Evolutionary conservation across 2,888 invertebrate species (phyloP).

Genomic region (Patella pellucida): DNA sequence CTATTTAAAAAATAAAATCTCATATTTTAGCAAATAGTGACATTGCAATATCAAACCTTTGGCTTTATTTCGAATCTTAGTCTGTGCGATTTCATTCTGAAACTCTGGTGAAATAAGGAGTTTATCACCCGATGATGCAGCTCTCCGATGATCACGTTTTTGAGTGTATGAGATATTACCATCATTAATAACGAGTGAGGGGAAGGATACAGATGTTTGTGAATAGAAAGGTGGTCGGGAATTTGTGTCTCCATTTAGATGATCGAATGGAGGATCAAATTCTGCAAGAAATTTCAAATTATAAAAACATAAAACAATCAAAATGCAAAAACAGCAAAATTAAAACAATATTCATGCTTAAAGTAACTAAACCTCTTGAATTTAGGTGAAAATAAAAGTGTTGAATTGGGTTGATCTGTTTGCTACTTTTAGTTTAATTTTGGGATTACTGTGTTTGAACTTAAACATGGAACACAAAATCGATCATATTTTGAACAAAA

Average conservation of each 20-base stretch:
- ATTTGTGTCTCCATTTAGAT: slow-evolving; percentile 4
- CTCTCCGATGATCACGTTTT: slow-evolving; percentile 55
- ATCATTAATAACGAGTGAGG: slow-evolving; percentile 47
- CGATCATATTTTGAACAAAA: no score
- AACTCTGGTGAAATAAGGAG: slow-evolving; percentile 62
- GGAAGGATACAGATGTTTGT: slow-evolving; percentile 45
- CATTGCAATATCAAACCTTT: neutral
- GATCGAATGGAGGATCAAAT: slow-evolving; percentile 8
- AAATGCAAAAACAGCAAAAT: neutral
- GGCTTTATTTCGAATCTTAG: neutral
- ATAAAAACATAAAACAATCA: slow-evolving; percentile 10
- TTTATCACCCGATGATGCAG: slow-evolving; percentile 65
- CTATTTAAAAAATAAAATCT: neutral
- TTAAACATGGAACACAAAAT: no score
- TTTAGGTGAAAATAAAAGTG: no score
- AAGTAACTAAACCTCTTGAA: no score
- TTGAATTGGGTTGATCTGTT: no score
- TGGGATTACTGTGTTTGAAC: no score
- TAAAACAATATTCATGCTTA: no score
- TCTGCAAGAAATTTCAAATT: slow-evolving; percentile 19
- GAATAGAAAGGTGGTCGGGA: slow-evolving; percentile 25
- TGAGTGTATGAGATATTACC: slow-evolving; percentile 23
- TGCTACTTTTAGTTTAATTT: no score
- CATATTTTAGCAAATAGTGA: neutral
- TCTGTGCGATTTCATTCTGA: slow-evolving; percentile 56